phyloP scores from a whole-genome alignment of 2,113 vertebrate genomes.

The Microtus montanus region DNA sequence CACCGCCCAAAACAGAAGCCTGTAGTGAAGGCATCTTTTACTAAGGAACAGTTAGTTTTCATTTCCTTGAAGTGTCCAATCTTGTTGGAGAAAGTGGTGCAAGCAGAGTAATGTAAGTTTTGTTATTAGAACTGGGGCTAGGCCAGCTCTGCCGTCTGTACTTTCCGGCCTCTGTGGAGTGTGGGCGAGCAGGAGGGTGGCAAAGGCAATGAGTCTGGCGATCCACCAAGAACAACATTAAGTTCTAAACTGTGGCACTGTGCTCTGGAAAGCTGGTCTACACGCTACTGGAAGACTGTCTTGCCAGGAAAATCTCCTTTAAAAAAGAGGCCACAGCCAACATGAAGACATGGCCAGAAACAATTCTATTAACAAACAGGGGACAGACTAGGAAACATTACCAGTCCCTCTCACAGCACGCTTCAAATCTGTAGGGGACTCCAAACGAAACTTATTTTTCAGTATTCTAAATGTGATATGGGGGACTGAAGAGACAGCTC shows the following conservation, averaged over 20 bases:
- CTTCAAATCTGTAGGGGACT: background rate
- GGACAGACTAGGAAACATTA: rapidly evolving
- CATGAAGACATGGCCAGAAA: background rate
- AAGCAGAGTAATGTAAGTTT: background rate
- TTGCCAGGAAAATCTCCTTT: background rate
- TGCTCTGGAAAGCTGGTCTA: background rate
- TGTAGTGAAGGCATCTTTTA: background rate
- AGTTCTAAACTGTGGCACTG: background rate
- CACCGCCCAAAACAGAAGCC: background rate
- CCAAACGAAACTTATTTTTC: background rate
- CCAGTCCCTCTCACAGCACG: background rate
- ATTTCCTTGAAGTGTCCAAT: conserved; percentile 5
- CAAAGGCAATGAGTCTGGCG: background rate
- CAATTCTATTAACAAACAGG: background rate
- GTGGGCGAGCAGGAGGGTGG: background rate
- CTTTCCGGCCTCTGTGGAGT: background rate
- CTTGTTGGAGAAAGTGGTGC: background rate
- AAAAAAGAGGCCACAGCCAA: background rate
- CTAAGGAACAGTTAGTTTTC: background rate
- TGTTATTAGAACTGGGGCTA: background rate
- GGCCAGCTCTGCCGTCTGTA: background rate
- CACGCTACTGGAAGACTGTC: background rate
- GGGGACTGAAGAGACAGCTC: background rate
- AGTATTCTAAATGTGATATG: background rate
- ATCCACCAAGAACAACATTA: background rate